Conservation (phyloP, 2,888 invertebrate genomes). For the Atrina japonica region DNA sequence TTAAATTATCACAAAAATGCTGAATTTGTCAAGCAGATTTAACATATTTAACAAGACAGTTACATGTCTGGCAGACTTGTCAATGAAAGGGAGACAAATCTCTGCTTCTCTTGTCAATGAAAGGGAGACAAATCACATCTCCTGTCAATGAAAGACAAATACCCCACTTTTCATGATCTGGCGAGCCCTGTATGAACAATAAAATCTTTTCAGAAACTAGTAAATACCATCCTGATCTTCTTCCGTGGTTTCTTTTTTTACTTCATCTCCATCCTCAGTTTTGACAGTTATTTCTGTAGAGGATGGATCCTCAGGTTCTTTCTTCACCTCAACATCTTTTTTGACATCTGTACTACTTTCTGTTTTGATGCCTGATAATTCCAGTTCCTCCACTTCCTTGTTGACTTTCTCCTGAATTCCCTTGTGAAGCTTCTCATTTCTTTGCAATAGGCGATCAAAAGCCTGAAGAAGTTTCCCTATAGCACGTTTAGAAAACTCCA, state of each 20-base stretch:
- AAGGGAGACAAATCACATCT: no score
- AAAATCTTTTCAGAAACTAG: no score
- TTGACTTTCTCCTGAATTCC: slow-evolving; percentile 83
- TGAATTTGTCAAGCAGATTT: no score
- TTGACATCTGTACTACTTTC: slow-evolving; percentile 36
- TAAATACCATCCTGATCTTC: slow-evolving; percentile 53
- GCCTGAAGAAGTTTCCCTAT: slow-evolving; percentile 98
- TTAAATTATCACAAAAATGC: no score
- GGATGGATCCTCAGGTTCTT: slow-evolving; percentile 51
- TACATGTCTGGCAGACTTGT: no score
- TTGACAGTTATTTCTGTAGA: slow-evolving; percentile 29
- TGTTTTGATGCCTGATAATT: slow-evolving; percentile 9
- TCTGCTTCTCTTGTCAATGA: no score
- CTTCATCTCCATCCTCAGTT: slow-evolving; percentile 48
- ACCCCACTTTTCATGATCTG: no score
- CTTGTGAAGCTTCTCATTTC: slow-evolving; percentile 95
- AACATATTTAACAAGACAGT: no score
- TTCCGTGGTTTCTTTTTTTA: slow-evolving; percentile 54
- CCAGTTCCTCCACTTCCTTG: slow-evolving; percentile 31
- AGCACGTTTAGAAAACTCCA: slow-evolving; percentile 96
- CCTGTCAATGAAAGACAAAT: no score
- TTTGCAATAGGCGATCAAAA: slow-evolving; percentile 96
- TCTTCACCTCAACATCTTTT: slow-evolving; percentile 57
- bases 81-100: no score
- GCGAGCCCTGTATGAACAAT: no score